These are phyloP conservation scores for Nemapogon koenigi DNA, from an alignment of 2,888 invertebrate genomes.

Conservation along the genomic window DNA sequence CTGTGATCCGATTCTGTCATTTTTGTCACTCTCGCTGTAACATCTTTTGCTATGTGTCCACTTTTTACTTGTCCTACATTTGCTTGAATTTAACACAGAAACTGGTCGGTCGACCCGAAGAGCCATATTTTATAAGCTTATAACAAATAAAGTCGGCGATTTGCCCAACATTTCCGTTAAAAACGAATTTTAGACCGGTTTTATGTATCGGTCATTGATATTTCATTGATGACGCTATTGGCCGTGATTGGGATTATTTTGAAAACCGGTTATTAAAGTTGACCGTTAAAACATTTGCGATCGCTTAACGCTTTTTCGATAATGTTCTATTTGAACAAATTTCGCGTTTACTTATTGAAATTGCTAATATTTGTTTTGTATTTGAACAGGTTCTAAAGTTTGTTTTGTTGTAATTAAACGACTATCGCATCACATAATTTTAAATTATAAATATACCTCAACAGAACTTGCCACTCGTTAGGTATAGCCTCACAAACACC, in stretches of 20 bases:
- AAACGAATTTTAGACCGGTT: slow-evolving; percentile 25
- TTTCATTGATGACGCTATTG: slow-evolving; percentile 20
- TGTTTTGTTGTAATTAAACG: too few relatives aligned
- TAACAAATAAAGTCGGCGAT: slow-evolving; percentile 7
- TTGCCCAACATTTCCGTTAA: slow-evolving; percentile 18
- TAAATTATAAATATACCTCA: too few relatives aligned
- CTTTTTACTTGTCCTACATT: background rate
- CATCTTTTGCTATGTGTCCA: background rate
- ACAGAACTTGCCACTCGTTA: too few relatives aligned
- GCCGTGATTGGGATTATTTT: slow-evolving; percentile 21
- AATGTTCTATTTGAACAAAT: too few relatives aligned
- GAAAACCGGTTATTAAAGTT: slow-evolving; percentile 9
- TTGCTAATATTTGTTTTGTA: too few relatives aligned
- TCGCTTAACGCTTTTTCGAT: too few relatives aligned
- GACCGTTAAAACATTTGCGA: slow-evolving; percentile 11
- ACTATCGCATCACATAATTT: too few relatives aligned
- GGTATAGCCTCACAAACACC: too few relatives aligned
- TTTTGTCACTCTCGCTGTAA: background rate
- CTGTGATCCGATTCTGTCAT: background rate
- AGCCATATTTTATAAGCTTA: slow-evolving; percentile 5
- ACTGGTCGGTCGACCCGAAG: background rate
- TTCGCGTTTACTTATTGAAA: too few relatives aligned
- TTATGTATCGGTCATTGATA: slow-evolving; percentile 24
- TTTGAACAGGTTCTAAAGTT: too few relatives aligned
- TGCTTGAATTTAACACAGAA: background rate